Evolutionary conservation across 2,888 invertebrate genomes (phyloP), one percentile per base, ranked within the genome.

Genomic region (Pammene aurita): DNA sequence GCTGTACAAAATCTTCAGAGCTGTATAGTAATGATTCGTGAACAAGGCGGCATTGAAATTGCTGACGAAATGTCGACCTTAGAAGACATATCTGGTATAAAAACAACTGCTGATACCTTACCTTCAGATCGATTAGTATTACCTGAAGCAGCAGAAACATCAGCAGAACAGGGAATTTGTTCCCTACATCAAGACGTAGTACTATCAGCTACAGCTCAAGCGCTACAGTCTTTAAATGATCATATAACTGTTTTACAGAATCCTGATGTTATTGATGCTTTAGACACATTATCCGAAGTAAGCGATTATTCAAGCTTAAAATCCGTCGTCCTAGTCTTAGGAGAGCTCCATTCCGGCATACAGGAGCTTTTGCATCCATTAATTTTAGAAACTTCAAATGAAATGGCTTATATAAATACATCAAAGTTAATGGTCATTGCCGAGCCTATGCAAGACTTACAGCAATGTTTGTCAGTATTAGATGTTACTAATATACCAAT

Each of bases 11-110:
- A 82, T 73, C 73, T 92, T 44, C 87, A 92, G 74, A 90, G 85
- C 72, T 92, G 92, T 75, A 87, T 93, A 57, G 76, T 93, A 9
- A 80, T 92, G 72, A 87, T 94, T 73, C 86, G 91, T 71, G 91
- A 93, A 76, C 90, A 93, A 74, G 78, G 78, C 72, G 80, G 87
- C 70, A 71, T 94, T 46, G 94, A 94, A 78, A 88, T 83, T 9
- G 78, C 84, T 6, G 90, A 89, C 42, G 94, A 94, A 52, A 84
- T 94, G 77, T 94, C 94, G 5, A 93, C 94, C 7, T 87, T 94
- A 63, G 93, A 93, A 73, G 94, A 94, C 75, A 85, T 94, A 72
- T 94, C 94, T 0, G 93, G 90, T 5, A 87, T 95, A 16, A 93
- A 94, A 83, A 94, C 94, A 0, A 87, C 88, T 46, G 93, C 93